A percentile compares a stretch with the other conserved stretches of the same genome.
These are phyloP conservation scores for Syngnathoides biaculeatus DNA, from an alignment of 2,113 vertebrate genomes.

Conservation along the genomic window DNA sequence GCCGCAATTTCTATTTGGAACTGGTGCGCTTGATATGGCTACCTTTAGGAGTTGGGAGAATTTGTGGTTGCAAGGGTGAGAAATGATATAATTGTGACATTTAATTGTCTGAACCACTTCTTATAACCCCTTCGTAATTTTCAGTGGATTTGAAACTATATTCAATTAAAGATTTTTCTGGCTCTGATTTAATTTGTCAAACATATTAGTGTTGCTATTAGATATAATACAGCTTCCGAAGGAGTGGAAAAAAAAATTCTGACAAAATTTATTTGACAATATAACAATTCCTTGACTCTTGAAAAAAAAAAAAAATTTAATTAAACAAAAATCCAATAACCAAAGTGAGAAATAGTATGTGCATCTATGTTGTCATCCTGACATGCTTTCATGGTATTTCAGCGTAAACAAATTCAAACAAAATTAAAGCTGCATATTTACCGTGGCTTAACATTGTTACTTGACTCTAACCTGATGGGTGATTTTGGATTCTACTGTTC, in stretches of 20 bases:
- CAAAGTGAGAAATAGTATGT: constrained; percentile 38
- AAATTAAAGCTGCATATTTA: constrained; percentile 46
- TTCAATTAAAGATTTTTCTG: constrained; percentile 28
- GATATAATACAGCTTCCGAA: not conserved
- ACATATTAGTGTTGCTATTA: not conserved
- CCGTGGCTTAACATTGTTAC: constrained; percentile 7
- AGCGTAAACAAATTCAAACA: constrained; percentile 29
- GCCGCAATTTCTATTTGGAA: not conserved
- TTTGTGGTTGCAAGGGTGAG: constrained; percentile 5
- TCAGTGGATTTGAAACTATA: constrained; percentile 10
- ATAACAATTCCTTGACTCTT: constrained; percentile 57
- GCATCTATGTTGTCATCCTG: constrained; percentile 14
- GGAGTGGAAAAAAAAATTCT: constrained; percentile 24
- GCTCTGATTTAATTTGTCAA: constrained; percentile 4
- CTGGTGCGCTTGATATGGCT: constrained; percentile 3
- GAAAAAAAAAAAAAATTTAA: constrained; percentile 1
- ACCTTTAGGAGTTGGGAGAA: constrained; percentile 28
- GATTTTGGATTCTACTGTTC: constrained; percentile 10
- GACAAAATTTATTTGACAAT: constrained; percentile 79
- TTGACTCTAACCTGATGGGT: not conserved
- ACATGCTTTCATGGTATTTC: constrained; percentile 7
- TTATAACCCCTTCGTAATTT: not conserved
- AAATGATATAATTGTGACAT: not conserved
- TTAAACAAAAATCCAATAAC: constrained; percentile 48
- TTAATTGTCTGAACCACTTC: constrained; percentile 13